Base-by-base conservation (phyloP, 2,888 invertebrate species). In the Vannuccia rotundouncinata region DNA sequence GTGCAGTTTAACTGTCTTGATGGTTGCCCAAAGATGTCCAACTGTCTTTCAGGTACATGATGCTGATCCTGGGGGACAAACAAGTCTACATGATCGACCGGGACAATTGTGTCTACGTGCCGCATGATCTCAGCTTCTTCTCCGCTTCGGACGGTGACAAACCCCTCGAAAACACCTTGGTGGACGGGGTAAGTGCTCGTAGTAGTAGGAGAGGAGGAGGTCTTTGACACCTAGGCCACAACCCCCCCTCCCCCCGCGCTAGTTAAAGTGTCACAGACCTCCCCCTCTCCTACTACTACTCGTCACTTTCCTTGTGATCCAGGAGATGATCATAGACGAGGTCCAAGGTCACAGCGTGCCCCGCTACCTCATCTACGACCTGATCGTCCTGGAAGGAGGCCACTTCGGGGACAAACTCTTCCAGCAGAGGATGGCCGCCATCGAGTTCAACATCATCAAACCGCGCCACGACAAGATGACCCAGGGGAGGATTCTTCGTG, bases 321-420 rank as follows among this genome's bases (percentile, higher is more conserved):
- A 95, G 95, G 97, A 98, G 91, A 94, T 97, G 95, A 95, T 98
- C 13, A 92, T 95, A 83, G 97, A 97, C 86, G 92, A 92, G 89
- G 92, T 92, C 17, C 85, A 89, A 66, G 93, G 92, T 0, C 85
- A 86, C 60, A 83, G 82, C 81, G 92, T 92, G 84, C 95, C 96
- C 0, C 91, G 99, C 74, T 98, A 93, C 88, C 91, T 99, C 82
- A 94, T 94, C 73, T 99, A 99, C 86, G 99, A 99, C 27, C 45
- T 79, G 79, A 91, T 99, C 45, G 91, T 91, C 85, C 93, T 93
- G 85, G 93, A 94, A 89, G 89, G 81, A 83, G 84, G 81, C n/a
- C 0, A 25, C 10, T 28, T 29, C 17, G 59, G 80, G 10, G 59
- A 80, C 10, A 29, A 73, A 22, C 2, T 2, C 31, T 80, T 80